Base-by-base conservation (phyloP, 2,888 invertebrate species). In the Nymphalis urticae region DNA sequence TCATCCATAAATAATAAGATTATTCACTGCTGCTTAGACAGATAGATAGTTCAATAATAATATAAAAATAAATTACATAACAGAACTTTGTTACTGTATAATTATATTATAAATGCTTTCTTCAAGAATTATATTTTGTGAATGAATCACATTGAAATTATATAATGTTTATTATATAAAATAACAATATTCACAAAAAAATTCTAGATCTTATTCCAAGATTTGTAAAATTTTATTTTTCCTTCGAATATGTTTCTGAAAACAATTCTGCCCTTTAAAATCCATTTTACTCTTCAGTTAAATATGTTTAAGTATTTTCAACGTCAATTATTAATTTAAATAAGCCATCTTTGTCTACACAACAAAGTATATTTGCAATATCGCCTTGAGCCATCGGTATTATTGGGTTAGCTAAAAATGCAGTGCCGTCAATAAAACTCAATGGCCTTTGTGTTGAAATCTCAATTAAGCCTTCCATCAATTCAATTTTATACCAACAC, bases 401-500 rank as follows among this genome's bases (percentile, higher is more conserved):
- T 10, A 80, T 81, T 1, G 89, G 85, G 67, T 89, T 78, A 0
- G 93, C 81, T 70, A 94, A 77, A 75, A 92, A 93, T 66, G 91
- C 90, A 73, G 87, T 88, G 42, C 92, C 92, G 75, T 93, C 91
- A 56, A 90, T 80, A 76, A 93, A 92, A 76, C 93, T 82, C 68
- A 83, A 82, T 66, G 86, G 72, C 71, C 89, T 83, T 63, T 87
- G 85, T 0, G 94, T 94, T 8, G 87, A 83, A 68, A 93, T 84
- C 36, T 79, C 82, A 27, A 82, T 80, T 32, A 85, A 64, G 65
- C 86, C 81, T 63, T 92, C 84, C 74, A 90, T 83, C 27, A 93
- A 76, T 71, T 92, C 86, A 60, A 94, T 84, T n/a, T 85, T 83
- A 73, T 90, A 94, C 94, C 94, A 94, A 74, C 93, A 93, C 24